Percentiles rank a stretch among this genome's conserved stretches.
Conservation (phyloP, 2,888 invertebrate genomes). For the Bruchidius siliquastri region DNA sequence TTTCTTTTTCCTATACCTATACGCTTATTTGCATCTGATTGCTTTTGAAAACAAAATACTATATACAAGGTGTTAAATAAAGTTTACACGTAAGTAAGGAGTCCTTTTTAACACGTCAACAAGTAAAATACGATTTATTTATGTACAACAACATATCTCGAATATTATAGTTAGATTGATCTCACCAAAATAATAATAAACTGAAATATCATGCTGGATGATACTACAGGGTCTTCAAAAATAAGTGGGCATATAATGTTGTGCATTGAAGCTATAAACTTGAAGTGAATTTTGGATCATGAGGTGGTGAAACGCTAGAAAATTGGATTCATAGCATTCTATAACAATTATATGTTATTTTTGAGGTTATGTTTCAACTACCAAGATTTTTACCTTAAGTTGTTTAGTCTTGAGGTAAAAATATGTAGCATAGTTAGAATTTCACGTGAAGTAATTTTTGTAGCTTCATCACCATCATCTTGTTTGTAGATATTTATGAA, state of each 20-base stretch:
- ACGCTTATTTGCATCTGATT: constrained; percentile 30
- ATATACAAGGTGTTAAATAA: neutral
- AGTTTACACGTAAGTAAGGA: neutral
- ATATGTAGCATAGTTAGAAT: no score
- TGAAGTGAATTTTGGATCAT: no score
- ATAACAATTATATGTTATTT: no score
- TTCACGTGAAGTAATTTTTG: no score
- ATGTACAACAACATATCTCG: neutral
- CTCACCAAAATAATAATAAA: no score
- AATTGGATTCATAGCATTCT: no score
- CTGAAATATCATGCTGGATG: neutral
- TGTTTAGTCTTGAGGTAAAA: no score
- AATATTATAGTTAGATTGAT: neutral
- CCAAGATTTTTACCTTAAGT: no score
- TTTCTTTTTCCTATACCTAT: constrained; percentile 10
- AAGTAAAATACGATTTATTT: neutral
- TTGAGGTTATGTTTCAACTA: no score
- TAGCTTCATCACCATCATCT: no score
- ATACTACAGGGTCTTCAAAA: neutral
- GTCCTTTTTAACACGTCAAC: neutral
- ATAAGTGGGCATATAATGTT: neutral
- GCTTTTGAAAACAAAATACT: constrained; percentile 10
- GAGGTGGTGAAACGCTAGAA: no score
- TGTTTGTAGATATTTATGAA: no score
- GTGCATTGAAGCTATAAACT: neutral